These are phyloP conservation scores for Amphiprion ocellaris DNA, from an alignment of 2,113 vertebrate genomes.

Conservation along the genomic window DNA sequence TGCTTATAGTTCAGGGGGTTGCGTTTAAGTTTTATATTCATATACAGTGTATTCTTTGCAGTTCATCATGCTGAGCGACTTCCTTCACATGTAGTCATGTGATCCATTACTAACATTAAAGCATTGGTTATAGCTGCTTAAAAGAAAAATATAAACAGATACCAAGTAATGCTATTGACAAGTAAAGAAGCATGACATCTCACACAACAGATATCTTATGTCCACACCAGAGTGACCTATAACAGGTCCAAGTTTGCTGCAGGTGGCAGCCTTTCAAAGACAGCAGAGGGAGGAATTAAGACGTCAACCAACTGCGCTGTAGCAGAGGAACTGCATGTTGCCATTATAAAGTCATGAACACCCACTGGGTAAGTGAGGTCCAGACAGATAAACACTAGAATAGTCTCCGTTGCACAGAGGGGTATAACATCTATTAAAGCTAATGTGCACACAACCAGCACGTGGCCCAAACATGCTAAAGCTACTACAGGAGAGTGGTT, in stretches of 20 bases:
- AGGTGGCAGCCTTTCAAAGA: constrained; percentile 60
- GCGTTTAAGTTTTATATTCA: no score
- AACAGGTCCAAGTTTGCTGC: constrained; percentile 65
- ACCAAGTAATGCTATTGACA: neutral
- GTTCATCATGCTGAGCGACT: no score
- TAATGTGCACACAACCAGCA: constrained; percentile 2
- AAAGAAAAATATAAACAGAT: constrained; percentile 1
- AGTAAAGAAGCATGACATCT: constrained; percentile 2
- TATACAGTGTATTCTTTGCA: no score
- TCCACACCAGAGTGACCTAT: constrained; percentile 6
- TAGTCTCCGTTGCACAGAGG: neutral
- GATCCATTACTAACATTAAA: no score
- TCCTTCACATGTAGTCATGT: no score
- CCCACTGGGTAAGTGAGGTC: constrained; percentile 1
- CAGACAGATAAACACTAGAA: neutral
- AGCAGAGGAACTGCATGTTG: constrained; percentile 22
- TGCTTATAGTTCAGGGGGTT: no score
- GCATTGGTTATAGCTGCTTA: neutral
- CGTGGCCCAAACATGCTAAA: constrained; percentile 11
- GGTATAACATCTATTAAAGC: constrained; percentile 1
- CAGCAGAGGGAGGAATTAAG: constrained; percentile 30
- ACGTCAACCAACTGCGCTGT: constrained; percentile 38
- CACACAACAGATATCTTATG: constrained; percentile 8
- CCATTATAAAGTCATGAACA: constrained; percentile 21
- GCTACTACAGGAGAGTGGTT: neutral